These are phyloP conservation scores for Zaprionus camerounensis DNA, from an alignment of 1,140 invertebrate species.

Conservation along the genomic window DNA sequence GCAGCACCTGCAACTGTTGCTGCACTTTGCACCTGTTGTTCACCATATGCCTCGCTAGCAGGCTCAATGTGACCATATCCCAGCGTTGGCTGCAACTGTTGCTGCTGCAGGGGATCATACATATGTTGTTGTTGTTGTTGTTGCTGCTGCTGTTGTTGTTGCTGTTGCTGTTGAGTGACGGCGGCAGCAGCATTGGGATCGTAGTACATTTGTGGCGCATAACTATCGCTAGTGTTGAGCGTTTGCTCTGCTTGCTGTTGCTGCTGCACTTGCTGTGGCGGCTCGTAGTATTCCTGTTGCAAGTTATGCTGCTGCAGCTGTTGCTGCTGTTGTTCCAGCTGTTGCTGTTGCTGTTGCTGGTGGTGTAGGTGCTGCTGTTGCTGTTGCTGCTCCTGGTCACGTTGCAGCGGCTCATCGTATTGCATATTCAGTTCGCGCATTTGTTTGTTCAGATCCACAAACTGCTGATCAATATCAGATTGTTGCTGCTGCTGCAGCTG, in stretches of 20 bases:
- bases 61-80: constrained; percentile 43
- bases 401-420: constrained; percentile 58
- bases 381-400: constrained; percentile 25
- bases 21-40: constrained; percentile 13
- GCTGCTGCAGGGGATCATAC: constrained; percentile 40
- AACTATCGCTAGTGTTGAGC: constrained; percentile 22
- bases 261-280: constrained; percentile 18
- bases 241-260: constrained; percentile 38
- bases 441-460: constrained; percentile 81
- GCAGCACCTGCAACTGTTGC: constrained; percentile 20
- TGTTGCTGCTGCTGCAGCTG: constrained; percentile 53
- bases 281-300: constrained; percentile 59
- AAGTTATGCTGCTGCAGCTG: constrained; percentile 12
- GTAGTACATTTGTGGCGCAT: constrained; percentile 65
- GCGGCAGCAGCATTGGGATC: constrained; percentile 53
- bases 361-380: constrained; percentile 6
- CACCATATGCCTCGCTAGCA: constrained; percentile 34
- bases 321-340: constrained; percentile 5
- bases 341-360: constrained; percentile 3
- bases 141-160: constrained; percentile 20
- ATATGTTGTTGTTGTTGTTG: constrained; percentile 26
- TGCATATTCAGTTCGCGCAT: constrained; percentile 80
- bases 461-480: constrained; percentile 77
- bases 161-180: constrained; percentile 44
- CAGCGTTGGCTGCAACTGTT: constrained; percentile 15